Base-by-base conservation (phyloP, 2,113 vertebrate species). In the Psophia crepitans region DNA sequence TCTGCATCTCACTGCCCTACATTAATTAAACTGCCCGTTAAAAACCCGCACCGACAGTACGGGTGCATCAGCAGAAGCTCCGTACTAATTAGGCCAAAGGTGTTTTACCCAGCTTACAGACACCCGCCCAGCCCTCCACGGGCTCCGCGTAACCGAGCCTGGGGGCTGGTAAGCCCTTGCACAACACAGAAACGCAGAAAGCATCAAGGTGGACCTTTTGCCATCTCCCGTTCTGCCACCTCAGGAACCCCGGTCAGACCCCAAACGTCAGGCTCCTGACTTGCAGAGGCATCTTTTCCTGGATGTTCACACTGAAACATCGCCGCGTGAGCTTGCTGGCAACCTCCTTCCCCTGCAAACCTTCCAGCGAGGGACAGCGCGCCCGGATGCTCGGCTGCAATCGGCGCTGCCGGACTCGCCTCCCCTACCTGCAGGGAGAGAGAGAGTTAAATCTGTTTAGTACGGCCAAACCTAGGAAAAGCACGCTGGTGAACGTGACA, bases 371-470 rank as follows among this genome's bases (percentile, higher is more conserved):
- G 24, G 43, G 17, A 39, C 41, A 2, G 5, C 1, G 2, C 11
- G 5, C 33, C 20, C 1, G 0, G 81, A 9, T 3, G 8, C 71
- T 43, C 37, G 1, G 6, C 53, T 53, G 90, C 92, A 79, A 90
- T 75, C 76, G 81, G 87, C 32, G 3, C 58, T 57, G 3, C 61
- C 3, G 53, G n/a, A 27, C 37, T 68, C 3, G 5, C 10, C 33
- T 63, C 7, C 32, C 23, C 23, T 22, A 22, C 0, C 0, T 14
- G 24, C 57, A 30, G 19, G 10, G 33, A 22, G 8, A 22, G 12
- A 16, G 43, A 14, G 41, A 41, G 23, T 27, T 41, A 60, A 56
- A 48, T 0, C 22, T n/a, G 7, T 44, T 65, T 17, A 8, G 15
- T 1, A 6, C 0, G 27, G 30, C 11, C 17, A 26, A 10, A 54